Conservation (phyloP, 2,113 vertebrate species). For the Phyllostomus hastatus region DNA sequence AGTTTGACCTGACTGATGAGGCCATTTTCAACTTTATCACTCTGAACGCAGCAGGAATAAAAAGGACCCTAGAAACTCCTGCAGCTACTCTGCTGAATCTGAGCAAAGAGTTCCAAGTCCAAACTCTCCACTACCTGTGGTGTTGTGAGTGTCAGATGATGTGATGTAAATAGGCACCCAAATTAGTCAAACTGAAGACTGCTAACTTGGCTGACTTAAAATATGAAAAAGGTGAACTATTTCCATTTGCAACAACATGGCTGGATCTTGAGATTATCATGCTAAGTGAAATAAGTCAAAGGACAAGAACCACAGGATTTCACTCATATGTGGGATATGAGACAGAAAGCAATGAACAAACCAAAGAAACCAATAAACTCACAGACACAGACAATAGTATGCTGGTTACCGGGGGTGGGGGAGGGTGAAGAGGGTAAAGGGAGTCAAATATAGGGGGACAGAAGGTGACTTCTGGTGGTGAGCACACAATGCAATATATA, state of each 20-base stretch:
- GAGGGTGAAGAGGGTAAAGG: background rate
- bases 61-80: background rate
- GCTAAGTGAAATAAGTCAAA: background rate
- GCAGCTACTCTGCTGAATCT: background rate
- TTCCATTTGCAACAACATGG: background rate
- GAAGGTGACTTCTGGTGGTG: background rate
- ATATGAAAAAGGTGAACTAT: background rate
- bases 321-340: background rate
- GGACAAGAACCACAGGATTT: background rate
- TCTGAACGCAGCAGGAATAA: background rate
- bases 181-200: background rate
- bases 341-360: background rate
- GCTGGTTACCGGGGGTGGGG: background rate
- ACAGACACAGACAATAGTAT: background rate
- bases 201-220: background rate
- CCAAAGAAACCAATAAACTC: background rate
- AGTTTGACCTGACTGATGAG: background rate
- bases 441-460: background rate
- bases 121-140: background rate
- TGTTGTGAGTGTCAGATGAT: background rate
- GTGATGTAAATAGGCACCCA: background rate
- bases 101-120: background rate
- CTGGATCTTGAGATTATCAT: background rate
- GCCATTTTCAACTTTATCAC: background rate
- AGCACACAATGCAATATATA: background rate